A percentile compares a stretch with the other conserved stretches of the same genome.
These are phyloP conservation scores for Pseudonaja textilis DNA, from an alignment of 2,113 vertebrate genomes.

Conservation along the genomic window DNA sequence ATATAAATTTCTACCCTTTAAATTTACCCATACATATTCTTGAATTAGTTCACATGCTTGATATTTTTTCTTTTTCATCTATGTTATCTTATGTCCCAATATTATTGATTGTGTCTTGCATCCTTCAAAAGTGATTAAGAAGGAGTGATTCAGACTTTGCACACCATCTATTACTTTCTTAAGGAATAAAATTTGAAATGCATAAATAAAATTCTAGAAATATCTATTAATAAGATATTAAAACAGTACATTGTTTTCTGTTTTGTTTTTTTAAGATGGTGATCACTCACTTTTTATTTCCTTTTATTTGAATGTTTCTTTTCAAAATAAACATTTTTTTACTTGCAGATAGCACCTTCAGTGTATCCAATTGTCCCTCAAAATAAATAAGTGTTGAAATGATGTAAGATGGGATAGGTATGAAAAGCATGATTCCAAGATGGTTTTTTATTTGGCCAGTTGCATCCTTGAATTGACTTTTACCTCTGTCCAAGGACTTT, in stretches of 20 bases:
- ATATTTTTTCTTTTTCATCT: neutral
- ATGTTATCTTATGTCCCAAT: neutral
- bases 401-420: neutral
- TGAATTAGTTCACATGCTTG: neutral
- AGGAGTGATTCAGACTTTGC: neutral
- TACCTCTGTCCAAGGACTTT: neutral
- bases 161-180: neutral
- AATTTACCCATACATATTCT: neutral
- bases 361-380: neutral
- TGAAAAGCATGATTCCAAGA: neutral
- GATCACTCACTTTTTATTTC: neutral
- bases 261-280: neutral
- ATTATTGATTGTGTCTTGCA: neutral
- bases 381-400: neutral
- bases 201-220: neutral
- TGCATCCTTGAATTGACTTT: neutral
- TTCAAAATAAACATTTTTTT: neutral
- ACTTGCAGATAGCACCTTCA: neutral
- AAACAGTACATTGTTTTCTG: neutral
- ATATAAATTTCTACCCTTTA: neutral
- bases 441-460: neutral
- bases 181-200: neutral
- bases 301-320: neutral
- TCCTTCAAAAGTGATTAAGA: neutral
- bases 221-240: neutral